These are phyloP conservation scores for Zalophus californianus DNA, from an alignment of 2,797 vertebrate species.

Conservation along the genomic window DNA sequence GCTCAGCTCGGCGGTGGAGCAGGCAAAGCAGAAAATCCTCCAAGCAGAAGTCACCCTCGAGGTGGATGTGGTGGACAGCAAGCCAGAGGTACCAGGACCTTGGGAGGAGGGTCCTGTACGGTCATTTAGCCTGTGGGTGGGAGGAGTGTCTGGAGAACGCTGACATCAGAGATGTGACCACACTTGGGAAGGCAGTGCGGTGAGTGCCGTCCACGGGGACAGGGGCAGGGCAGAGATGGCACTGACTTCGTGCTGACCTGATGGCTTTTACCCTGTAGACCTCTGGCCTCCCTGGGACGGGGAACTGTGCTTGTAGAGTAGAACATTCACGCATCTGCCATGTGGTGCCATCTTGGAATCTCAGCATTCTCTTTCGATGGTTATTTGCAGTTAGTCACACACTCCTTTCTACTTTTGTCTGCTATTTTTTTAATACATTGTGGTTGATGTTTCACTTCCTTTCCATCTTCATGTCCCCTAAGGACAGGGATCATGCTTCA, in stretches of 20 bases:
- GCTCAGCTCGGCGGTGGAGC: conserved; percentile 93
- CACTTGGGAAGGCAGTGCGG: not conserved
- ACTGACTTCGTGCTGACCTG: not conserved
- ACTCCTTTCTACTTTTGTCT: not conserved
- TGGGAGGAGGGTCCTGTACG: not conserved
- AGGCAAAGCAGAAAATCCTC: conserved; percentile 92
- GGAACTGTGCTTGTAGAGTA: fast-evolving
- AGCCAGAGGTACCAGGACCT: conserved; percentile 89
- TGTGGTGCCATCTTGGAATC: not conserved
- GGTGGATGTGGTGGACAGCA: conserved; percentile 91
- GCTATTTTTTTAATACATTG: not conserved
- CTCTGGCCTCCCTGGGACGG: no score
- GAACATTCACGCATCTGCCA: fast-evolving
- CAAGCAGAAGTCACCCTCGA: conserved; percentile 90
- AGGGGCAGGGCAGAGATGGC: fast-evolving
- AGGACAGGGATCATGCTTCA: not conserved
- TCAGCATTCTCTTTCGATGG: not conserved
- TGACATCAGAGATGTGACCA: not conserved
- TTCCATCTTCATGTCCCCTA: not conserved
- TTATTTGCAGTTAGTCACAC: not conserved
- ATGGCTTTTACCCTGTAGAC: not conserved
- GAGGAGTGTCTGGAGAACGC: not conserved
- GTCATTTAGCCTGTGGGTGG: not conserved
- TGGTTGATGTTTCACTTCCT: not conserved
- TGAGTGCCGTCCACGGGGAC: not conserved